Conservation (phyloP, 2,888 invertebrate species). For the Hetaerina titia region DNA sequence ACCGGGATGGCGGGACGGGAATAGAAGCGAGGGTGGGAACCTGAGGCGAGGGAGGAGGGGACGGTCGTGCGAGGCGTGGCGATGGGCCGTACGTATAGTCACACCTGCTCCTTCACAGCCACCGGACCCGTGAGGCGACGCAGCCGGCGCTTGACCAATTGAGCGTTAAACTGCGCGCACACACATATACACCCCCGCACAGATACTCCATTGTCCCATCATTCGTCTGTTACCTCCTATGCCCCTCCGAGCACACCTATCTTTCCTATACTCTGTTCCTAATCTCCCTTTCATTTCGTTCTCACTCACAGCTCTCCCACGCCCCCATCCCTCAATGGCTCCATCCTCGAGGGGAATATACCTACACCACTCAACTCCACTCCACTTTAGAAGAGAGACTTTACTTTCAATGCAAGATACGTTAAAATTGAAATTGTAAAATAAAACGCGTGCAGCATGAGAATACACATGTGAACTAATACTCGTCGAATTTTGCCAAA, state of each 20-base stretch:
- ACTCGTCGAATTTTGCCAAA: too few species aligned
- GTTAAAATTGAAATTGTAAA: too few species aligned
- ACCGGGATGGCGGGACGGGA: background rate
- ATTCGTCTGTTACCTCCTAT: background rate
- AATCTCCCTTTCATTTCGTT: background rate
- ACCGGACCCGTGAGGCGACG: background rate
- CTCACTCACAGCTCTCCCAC: background rate
- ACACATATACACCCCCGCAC: background rate
- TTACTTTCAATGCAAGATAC: too few species aligned
- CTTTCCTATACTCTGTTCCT: background rate
- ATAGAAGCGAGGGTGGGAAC: background rate
- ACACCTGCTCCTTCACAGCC: constrained; percentile 58
- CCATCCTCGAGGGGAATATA: too few species aligned
- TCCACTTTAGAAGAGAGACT: too few species aligned
- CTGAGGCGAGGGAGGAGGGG: background rate
- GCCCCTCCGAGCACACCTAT: background rate
- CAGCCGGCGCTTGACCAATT: background rate
- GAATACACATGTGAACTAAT: too few species aligned
- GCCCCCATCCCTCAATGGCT: background rate
- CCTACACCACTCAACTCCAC: too few species aligned
- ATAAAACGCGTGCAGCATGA: too few species aligned
- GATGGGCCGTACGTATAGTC: background rate
- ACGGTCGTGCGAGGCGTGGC: background rate
- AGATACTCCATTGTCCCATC: background rate
- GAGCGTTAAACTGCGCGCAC: background rate